Conservation (phyloP, 2,888 invertebrate genomes). For the Raillietiella orientalis region DNA sequence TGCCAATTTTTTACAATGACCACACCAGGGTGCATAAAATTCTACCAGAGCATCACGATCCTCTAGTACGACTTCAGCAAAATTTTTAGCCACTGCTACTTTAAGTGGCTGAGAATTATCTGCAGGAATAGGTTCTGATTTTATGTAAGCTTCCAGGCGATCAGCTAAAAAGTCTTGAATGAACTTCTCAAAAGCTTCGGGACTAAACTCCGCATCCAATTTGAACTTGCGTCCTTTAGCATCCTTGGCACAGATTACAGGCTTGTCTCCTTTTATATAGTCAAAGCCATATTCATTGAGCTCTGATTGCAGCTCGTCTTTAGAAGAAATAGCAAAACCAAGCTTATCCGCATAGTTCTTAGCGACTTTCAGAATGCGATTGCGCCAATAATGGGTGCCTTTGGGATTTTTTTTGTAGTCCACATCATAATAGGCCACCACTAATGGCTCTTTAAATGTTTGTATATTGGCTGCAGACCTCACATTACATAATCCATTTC, state of each 20-base stretch:
- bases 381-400: slow-evolving; percentile 97
- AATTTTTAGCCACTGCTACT: slow-evolving; percentile 85
- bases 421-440: slow-evolving; percentile 70
- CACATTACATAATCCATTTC: slow-evolving; percentile 70
- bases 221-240: slow-evolving; percentile 57
- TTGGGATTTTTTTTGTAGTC: slow-evolving; percentile 91
- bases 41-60: slow-evolving; percentile 82
- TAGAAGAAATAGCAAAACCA: slow-evolving; percentile 64
- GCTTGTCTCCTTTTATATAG: slow-evolving; percentile 56
- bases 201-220: slow-evolving; percentile 58
- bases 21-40: slow-evolving; percentile 87
- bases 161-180: slow-evolving; percentile 45
- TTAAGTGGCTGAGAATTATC: slow-evolving; percentile 47
- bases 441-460: slow-evolving; percentile 60
- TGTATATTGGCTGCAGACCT: slow-evolving; percentile 48
- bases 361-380: slow-evolving; percentile 67
- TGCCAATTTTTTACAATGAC: slow-evolving; percentile 84
- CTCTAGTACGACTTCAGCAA: slow-evolving; percentile 68
- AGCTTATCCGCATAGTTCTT: slow-evolving; percentile 28
- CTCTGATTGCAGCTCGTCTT: slow-evolving; percentile 78
- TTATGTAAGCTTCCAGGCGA: slow-evolving; percentile 61
- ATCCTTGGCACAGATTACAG: slow-evolving; percentile 51
- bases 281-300: slow-evolving; percentile 75
- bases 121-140: slow-evolving; percentile 75
- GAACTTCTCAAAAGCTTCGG: slow-evolving; percentile 55